phyloP scores from a whole-genome alignment of 2,888 invertebrate species.

The Drosophila infuscata region DNA sequence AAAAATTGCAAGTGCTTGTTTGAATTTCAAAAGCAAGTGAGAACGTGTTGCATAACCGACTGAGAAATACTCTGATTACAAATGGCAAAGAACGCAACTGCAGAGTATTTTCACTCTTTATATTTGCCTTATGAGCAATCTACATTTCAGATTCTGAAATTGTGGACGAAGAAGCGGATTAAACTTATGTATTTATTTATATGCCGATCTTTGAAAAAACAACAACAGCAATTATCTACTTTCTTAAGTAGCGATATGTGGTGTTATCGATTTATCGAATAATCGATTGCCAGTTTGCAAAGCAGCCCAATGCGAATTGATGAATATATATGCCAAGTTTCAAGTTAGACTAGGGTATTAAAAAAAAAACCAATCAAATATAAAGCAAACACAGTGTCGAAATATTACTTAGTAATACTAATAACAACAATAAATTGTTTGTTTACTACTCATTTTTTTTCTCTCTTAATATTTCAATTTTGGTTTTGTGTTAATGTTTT shows the following conservation, averaged over 20 bases:
- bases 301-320: no score
- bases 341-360: background rate
- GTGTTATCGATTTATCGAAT: background rate
- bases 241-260: background rate
- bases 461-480: conserved; percentile 7
- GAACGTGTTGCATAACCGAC: background rate
- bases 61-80: background rate
- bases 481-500: conserved; percentile 1
- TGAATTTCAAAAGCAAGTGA: background rate
- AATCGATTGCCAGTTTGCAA: background rate
- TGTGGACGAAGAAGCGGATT: background rate
- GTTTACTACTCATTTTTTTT: conserved; percentile 23
- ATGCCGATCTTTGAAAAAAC: background rate
- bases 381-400: conserved; percentile 37
- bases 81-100: background rate
- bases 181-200: background rate
- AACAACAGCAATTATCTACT: background rate
- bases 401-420: conserved; percentile 72
- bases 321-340: no score
- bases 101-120: background rate
- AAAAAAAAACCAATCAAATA: conserved; percentile 16
- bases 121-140: background rate
- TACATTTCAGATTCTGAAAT: background rate
- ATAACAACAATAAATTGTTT: conserved; percentile 64
- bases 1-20: conserved; percentile 35